Evolutionary conservation across 2,888 invertebrate genomes (phyloP), one percentile per base, ranked within the genome.

Genomic region (Ischnura elegans): DNA sequence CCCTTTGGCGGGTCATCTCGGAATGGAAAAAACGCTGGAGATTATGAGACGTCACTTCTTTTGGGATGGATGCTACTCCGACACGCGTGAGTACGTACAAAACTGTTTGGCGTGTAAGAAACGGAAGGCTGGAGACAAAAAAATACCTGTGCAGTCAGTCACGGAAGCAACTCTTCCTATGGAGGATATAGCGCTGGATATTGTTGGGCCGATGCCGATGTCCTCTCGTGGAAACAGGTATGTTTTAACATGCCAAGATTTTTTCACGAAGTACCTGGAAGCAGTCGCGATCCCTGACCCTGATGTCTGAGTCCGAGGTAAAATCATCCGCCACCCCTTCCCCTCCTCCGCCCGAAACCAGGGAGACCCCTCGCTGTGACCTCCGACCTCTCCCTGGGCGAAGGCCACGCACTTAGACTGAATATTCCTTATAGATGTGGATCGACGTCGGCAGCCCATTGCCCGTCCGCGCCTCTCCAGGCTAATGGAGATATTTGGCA

Each of bases 241-340:
- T 47, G 94, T 95, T 25, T 36, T 95, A 13, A 94, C 95, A 0
- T 93, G 94, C 16, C 93, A 94, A 2, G 95, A 95, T 94, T 87
- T 93, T 36, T 93, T 94, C 0, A 94, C 95, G 1, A 90, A 94
- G 13, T 95, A 94, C 76, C 94, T 94, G 0, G 94, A 95, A 87
- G 94, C 95, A 0, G 93, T 94, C 8, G 94, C 95, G 0, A 66
- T 95, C 13, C 93, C 93, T 29, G 94, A 95, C 76, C 94, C n/a
- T n/a, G n/a, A n/a, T n/a, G n/a, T n/a, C n/a, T n/a, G n/a, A n/a
- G n/a, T n/a, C n/a, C n/a, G n/a, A n/a, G n/a, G n/a, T n/a, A n/a
- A n/a, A n/a, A n/a, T n/a, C n/a, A n/a, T n/a, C n/a, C n/a, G n/a
- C n/a, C n/a, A n/a, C n/a, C n/a, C n/a, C n/a, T n/a, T n/a, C n/a